Conservation (phyloP, 1,140 invertebrate genomes). For the Zaprionus nigranus region DNA sequence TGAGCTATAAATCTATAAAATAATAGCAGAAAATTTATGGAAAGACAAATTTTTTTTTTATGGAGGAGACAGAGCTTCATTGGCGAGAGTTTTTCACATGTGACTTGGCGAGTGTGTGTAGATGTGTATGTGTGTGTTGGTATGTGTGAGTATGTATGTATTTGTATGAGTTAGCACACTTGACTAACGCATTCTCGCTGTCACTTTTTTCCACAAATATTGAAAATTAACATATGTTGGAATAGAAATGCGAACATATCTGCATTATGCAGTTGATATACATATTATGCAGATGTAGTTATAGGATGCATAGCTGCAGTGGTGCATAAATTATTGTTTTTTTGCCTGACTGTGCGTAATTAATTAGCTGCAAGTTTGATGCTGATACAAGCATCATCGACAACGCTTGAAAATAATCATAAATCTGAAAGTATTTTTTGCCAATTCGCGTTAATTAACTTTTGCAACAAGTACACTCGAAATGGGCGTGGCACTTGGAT, state of each 20-base stretch:
- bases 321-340: slow-evolving; percentile 2
- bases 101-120: no score
- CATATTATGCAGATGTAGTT: not conserved
- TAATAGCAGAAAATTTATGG: not conserved
- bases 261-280: not conserved
- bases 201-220: not conserved
- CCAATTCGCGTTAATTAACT: not conserved
- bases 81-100: no score
- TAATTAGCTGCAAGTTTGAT: not conserved
- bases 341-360: not conserved
- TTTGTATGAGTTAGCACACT: not conserved
- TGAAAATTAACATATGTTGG: not conserved
- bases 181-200: not conserved
- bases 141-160: not conserved
- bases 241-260: not conserved
- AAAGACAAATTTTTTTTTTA: not conserved
- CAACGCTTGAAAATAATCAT: not conserved
- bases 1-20: not conserved
- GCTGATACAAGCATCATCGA: not conserved
- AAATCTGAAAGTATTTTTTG: not conserved
- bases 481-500: not conserved
- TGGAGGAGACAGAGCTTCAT: not conserved
- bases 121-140: not conserved
- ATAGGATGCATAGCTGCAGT: not conserved
- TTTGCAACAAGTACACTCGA: not conserved